Evolutionary conservation across 2,113 vertebrate species (phyloP).

Genomic region (Gasterosteus nipponicus): DNA sequence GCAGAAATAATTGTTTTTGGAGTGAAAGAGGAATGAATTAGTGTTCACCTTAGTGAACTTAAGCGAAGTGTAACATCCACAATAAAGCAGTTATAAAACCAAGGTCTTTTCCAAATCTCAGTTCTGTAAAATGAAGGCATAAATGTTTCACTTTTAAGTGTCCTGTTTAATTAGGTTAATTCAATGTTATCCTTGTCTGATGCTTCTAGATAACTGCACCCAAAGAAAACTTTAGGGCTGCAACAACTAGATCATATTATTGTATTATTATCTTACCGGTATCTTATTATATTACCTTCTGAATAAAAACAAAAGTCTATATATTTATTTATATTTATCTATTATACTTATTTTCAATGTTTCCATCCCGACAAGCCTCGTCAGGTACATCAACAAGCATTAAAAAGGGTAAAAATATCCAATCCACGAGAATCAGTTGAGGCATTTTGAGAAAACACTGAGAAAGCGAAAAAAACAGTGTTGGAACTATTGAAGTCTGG

Average conservation of each 20-base stretch:
- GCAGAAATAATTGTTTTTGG: not conserved
- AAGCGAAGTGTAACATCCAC: not conserved
- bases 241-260: conserved; percentile 3
- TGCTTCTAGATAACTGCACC: not conserved
- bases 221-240: conserved; percentile 2
- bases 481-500: conserved; percentile 19
- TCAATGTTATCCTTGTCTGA: not conserved
- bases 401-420: not conserved
- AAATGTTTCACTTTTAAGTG: not conserved
- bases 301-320: conserved; percentile 6
- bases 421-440: not conserved
- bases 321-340: not conserved
- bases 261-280: not conserved
- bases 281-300: not conserved
- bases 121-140: not conserved
- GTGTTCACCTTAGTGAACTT: not conserved
- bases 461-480: not conserved
- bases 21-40: not conserved
- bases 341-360: not conserved
- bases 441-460: not conserved
- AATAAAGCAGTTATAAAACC: not conserved
- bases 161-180: not conserved
- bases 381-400: not conserved
- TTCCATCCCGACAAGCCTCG: not conserved
- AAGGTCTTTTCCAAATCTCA: not conserved